A percentile compares a stretch with the other conserved stretches of the same genome.
These are phyloP conservation scores for Monopterus albus DNA, from an alignment of 2,113 vertebrate species.

Conservation along the genomic window DNA sequence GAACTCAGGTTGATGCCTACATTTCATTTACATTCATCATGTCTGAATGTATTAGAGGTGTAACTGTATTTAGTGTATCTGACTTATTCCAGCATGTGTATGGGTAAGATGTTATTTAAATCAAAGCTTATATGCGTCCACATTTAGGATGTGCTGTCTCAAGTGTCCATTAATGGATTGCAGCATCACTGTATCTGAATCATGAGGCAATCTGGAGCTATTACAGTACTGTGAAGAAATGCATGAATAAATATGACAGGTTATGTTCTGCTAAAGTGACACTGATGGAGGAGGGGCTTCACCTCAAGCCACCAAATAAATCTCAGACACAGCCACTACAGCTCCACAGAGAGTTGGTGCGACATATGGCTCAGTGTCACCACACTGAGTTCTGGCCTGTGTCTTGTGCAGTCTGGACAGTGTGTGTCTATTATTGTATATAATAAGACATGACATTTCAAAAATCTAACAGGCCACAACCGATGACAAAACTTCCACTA, in stretches of 20 bases:
- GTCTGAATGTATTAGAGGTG: not conserved
- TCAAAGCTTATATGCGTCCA: not conserved
- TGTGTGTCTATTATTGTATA: constrained; percentile 28
- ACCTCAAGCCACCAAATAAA: not conserved
- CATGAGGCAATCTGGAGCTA: constrained; percentile 5
- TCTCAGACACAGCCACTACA: constrained; percentile 5
- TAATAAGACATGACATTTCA: constrained; percentile 42
- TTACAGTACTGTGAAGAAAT: not conserved
- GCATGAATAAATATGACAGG: not conserved
- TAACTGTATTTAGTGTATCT: not conserved
- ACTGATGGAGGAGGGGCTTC: not conserved
- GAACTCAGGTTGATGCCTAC: not conserved
- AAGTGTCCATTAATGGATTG: not conserved
- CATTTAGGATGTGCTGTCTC: constrained; percentile 3
- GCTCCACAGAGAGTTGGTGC: not conserved
- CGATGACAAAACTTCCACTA: constrained; percentile 5
- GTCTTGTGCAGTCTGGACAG: constrained; percentile 15
- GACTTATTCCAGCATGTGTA: not conserved
- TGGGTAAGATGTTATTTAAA: constrained; percentile 10
- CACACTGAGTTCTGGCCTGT: constrained; percentile 32
- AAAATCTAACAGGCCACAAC: constrained; percentile 47
- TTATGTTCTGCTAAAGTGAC: not conserved
- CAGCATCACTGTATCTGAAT: constrained; percentile 15
- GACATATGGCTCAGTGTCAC: constrained; percentile 25
- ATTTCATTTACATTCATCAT: constrained; percentile 17